phyloP scores from a whole-genome alignment of 2,888 invertebrate genomes.

The Argynnis bischoffii region DNA sequence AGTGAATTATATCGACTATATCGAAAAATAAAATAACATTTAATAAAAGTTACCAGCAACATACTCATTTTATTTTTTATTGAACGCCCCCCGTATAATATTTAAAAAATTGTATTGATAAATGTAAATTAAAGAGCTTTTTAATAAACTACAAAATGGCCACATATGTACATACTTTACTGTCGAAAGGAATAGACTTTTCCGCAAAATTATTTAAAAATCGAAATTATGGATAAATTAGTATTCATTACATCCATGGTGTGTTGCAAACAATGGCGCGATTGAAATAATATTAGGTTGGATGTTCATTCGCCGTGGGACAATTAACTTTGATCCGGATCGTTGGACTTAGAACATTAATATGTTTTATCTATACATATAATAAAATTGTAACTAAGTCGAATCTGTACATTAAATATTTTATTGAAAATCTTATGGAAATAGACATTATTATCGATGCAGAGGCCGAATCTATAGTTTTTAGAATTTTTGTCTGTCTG shows the following conservation, averaged over 20 bases:
- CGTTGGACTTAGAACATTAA: constrained; percentile 24
- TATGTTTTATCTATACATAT: constrained; percentile 3
- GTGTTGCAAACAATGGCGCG: constrained; percentile 23
- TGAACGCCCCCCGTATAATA: not conserved
- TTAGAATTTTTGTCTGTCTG: no score
- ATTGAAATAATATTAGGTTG: constrained; percentile 30
- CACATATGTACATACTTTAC: not conserved
- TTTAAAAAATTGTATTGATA: constrained; percentile 1
- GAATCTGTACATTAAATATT: no score
- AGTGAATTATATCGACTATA: no score
- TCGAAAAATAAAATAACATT: no score
- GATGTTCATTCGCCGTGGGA: constrained; percentile 29
- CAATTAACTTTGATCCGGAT: constrained; percentile 25
- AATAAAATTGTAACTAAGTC: not conserved
- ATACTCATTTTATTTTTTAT: no score
- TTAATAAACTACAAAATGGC: constrained; percentile 5
- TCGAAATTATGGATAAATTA: constrained; percentile 14
- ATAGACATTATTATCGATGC: no score
- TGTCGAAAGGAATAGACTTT: constrained; percentile 16
- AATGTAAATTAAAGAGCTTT: constrained; percentile 5
- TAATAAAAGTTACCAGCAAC: no score
- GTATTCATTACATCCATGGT: constrained; percentile 17
- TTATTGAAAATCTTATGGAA: no score
- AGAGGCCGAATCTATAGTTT: no score
- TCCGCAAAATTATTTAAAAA: constrained; percentile 24